Base-by-base conservation (phyloP, 53 echinoderm and acorn worm species). In the Stichopus horrens region DNA sequence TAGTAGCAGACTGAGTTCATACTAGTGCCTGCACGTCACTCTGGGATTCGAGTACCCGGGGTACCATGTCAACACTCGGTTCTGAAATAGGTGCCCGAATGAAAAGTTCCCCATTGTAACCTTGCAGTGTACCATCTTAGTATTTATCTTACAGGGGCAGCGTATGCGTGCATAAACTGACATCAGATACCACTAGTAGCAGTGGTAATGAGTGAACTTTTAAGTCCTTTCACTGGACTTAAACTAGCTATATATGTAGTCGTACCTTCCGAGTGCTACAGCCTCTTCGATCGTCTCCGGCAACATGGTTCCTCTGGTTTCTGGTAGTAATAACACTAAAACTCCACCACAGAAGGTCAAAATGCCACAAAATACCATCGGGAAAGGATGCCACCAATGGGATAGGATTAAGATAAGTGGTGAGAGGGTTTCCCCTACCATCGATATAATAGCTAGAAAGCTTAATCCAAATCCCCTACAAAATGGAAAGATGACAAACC, bases 341-440 rank as follows among this genome's bases (percentile, higher is more conserved):
- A 51, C 51, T 52, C 85, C 85, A 10, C 85, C 85, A 66, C 8
- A 20, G 52, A 23, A 51, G 5, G 85, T 85, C 52, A 66, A 6
- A 4, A 60, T 5, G 7, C 85, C 85, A 23, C 85, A 85, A 52
- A 85, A 66, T 14, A 85, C 85, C 13, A 85, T 18, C 8, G 85
- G 85, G 85, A 85, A 85, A 9, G 85, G 85, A 5, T 65, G 66
- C 85, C 85, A 85, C 65, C 68, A 85, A 67, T 85, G 65, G 11
- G 85, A 63, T 23, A 85, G 58, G 52, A 85, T 67, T 53, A 67
- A 23, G 8, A 85, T 57, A 51, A 85, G 18, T 22, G 85, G 85
- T 18, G 85, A 85, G 9, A 85, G 63, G 6, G 67, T 85, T 67
- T 85, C 85, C 18, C 85, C 85, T 53, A 67, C 23, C 52, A 85